These are phyloP conservation scores for Syrrhaptes paradoxus DNA, from an alignment of 2,113 vertebrate genomes.

Conservation along the genomic window DNA sequence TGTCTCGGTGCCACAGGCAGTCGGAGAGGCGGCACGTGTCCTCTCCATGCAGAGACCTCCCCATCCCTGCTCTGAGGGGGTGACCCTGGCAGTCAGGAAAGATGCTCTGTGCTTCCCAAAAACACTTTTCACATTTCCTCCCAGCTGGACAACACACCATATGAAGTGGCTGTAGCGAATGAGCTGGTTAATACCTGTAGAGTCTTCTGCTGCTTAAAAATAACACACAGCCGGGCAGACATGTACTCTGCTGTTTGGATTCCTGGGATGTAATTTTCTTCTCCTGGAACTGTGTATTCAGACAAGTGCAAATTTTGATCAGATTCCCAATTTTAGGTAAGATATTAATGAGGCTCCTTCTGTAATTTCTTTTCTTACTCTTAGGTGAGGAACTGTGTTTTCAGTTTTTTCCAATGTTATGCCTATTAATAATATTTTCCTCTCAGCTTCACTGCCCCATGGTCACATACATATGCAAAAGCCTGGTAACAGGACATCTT, in stretches of 20 bases:
- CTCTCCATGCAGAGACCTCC: accelerated
- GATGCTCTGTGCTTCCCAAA: not conserved
- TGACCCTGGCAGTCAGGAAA: not conserved
- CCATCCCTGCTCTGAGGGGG: not conserved
- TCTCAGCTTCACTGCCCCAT: not conserved
- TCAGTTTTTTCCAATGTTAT: not conserved
- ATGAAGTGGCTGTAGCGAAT: not conserved
- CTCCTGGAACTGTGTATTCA: not conserved
- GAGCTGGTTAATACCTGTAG: not conserved
- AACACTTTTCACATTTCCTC: not conserved
- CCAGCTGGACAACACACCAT: not conserved
- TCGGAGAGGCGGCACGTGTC: accelerated
- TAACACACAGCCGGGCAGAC: not conserved
- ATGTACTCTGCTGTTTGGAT: not conserved
- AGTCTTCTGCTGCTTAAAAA: not conserved
- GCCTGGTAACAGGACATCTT: not conserved
- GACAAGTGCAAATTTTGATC: not conserved
- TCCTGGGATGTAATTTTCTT: not conserved
- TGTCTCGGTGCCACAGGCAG: not conserved
- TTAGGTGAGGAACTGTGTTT: not conserved
- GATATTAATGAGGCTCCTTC: not conserved
- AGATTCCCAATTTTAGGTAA: not conserved
- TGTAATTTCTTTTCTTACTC: not conserved
- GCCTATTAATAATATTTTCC: not conserved
- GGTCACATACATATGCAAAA: not conserved